Base-by-base conservation (phyloP, 2,888 invertebrate genomes). In the Synanthedon vespiformis region DNA sequence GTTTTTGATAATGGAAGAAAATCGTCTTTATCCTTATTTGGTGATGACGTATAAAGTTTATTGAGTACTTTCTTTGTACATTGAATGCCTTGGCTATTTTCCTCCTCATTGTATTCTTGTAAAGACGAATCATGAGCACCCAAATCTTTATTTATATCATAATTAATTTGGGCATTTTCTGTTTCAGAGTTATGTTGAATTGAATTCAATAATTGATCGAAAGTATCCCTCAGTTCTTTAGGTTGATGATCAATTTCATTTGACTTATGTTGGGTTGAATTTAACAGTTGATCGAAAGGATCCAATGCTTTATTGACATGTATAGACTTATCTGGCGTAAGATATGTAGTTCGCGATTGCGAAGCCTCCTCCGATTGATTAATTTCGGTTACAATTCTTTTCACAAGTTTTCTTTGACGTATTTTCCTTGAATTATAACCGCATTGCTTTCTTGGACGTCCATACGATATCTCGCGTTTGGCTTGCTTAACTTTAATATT, bases 401-500 rank as follows among this genome's bases (percentile, higher is more conserved):
- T 85, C 0, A 83, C 84, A 57, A 74, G 79, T 63, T 86, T 87
- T 61, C 70, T 77, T 63, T 83, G 86, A n/a, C 77, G 76, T 12
- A 79, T 73, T 69, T 72, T 81, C 40, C 69, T 78, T 8, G 74
- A 70, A 57, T 68, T 63, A 6, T 63, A 59, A 40, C 63, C 67
- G 18, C 63, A 65, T 47, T 68, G 65, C 54, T 71, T 74, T 1
- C 77, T 70, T 2, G 73, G 55, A 6, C 69, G 70, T 41, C 79
- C 58, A 59, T 69, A 73, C 52, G 84, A 82, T 52, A 79, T 57
- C 61, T 85, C 85, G 48, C 78, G 72, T 58, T 85, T 85, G 49
- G 79, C 77, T 73, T 83, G 81, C 60, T 86, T 87, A 51, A 86
- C 80, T 60, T 86, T 87, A 51, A 87, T 76, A 64, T 85, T 87